Conservation (phyloP, 2,888 invertebrate genomes). For the Nesidiocoris tenuis region DNA sequence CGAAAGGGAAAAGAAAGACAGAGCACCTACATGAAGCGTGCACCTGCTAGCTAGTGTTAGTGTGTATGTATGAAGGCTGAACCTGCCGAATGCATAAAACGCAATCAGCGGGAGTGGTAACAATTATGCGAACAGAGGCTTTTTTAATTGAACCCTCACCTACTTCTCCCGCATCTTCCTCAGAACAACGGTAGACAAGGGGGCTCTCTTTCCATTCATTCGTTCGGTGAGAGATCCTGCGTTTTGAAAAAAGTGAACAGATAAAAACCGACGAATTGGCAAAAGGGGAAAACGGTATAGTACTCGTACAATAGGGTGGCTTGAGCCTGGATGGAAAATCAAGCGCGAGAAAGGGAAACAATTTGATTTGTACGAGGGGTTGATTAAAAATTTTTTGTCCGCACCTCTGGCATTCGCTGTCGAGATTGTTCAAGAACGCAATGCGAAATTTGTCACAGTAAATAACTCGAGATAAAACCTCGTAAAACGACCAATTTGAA, state of each 20-base stretch:
- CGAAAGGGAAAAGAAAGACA: no score
- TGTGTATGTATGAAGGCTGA: no score
- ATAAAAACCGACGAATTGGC: background rate
- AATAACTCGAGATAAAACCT: no score
- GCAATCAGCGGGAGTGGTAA: constrained; percentile 35
- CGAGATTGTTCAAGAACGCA: no score
- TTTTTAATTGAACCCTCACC: constrained; percentile 30
- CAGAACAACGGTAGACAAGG: constrained; percentile 25
- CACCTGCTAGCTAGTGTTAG: no score
- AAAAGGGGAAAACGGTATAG: background rate
- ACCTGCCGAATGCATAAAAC: constrained; percentile 17
- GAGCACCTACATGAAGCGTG: no score
- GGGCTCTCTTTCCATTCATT: background rate
- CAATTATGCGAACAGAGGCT: constrained; percentile 31
- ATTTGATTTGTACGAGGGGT: background rate
- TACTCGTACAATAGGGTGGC: background rate
- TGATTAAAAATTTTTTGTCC: background rate
- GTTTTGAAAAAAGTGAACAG: background rate
- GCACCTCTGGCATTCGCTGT: no score
- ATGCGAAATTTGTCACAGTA: no score
- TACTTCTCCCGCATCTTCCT: background rate
- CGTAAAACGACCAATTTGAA: no score
- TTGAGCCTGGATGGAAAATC: background rate
- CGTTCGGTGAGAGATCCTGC: background rate
- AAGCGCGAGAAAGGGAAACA: background rate